Conservation (phyloP, 2,797 vertebrate genomes). For the Siniperca undulata region DNA sequence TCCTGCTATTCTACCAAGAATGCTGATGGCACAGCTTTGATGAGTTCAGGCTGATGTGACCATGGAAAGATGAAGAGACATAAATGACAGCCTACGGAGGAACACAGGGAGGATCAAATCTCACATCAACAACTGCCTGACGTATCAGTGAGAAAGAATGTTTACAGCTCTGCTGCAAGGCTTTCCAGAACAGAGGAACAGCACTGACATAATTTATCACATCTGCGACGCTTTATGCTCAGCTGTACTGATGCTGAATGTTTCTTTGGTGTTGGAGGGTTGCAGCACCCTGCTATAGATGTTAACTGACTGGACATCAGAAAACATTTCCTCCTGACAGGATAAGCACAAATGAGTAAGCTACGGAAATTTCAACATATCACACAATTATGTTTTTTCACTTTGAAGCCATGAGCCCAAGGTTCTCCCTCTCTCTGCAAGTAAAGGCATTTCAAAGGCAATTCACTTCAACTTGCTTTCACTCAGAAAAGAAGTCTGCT, state of each 20-base stretch:
- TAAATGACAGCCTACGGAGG: slow-evolving; percentile 66
- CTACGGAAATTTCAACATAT: slow-evolving; percentile 30
- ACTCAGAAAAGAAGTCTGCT: slow-evolving; percentile 27
- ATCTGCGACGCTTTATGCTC: slow-evolving; percentile 47
- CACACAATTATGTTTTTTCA: slow-evolving; percentile 21
- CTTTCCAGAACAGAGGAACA: slow-evolving; percentile 62
- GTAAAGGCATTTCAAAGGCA: slow-evolving; percentile 42
- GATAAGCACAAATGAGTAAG: slow-evolving; percentile 11
- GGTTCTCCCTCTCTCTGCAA: slow-evolving; percentile 20
- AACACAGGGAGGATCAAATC: slow-evolving; percentile 66
- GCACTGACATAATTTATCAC: slow-evolving; percentile 57
- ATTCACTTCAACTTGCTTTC: slow-evolving; percentile 38
- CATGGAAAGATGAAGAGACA: slow-evolving; percentile 72
- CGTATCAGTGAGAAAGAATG: slow-evolving; percentile 44
- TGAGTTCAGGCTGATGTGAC: slow-evolving; percentile 60
- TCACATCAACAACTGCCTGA: slow-evolving; percentile 57
- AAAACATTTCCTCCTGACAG: slow-evolving; percentile 18
- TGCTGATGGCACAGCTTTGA: slow-evolving; percentile 65
- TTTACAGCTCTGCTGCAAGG: slow-evolving; percentile 68
- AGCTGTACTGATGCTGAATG: slow-evolving; percentile 29
- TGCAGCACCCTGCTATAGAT: slow-evolving; percentile 30
- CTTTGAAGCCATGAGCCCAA: slow-evolving; percentile 41
- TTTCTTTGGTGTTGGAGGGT: slow-evolving; percentile 48
- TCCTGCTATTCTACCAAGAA: slow-evolving; percentile 29
- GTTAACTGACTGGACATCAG: slow-evolving; percentile 46